Evolutionary conservation across 2,113 vertebrate genomes (phyloP).

Genomic region (Pithys albifrons): DNA sequence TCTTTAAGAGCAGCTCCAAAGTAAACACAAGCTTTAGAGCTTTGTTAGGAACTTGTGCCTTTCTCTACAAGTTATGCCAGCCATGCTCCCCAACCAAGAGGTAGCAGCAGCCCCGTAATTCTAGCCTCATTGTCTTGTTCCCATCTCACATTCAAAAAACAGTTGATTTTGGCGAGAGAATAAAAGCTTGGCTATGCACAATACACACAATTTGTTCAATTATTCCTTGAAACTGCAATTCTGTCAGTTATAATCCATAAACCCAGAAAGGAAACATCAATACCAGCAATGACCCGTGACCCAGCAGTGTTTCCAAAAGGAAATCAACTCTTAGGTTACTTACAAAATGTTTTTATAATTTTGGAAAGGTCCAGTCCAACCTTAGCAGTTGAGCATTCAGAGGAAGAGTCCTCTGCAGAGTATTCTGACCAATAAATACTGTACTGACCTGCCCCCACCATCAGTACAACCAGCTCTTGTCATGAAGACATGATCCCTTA

Average conservation of each 20-base stretch:
- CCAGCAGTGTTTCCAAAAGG: neutral
- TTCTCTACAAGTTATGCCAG: neutral
- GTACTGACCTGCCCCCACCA: neutral
- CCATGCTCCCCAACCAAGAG: neutral
- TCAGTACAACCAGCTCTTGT: neutral
- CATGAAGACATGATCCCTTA: neutral
- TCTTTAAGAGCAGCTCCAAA: neutral
- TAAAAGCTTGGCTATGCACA: neutral
- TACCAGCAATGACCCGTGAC: neutral
- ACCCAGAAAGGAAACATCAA: neutral
- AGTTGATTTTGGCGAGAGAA: slow-evolving; percentile 1
- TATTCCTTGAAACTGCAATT: neutral
- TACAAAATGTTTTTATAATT: neutral
- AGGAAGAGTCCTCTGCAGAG: neutral
- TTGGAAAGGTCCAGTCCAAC: neutral
- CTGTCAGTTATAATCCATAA: neutral
- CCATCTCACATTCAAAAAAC: neutral
- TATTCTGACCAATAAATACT: neutral
- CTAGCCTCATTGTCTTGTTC: neutral
- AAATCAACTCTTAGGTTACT: neutral
- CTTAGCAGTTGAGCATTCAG: neutral
- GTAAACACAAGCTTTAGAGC: neutral
- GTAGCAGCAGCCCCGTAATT: neutral
- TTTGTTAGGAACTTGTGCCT: neutral
- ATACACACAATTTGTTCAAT: neutral